These are phyloP conservation scores for Oophaga sylvatica DNA, from an alignment of 2,797 vertebrate species.

Conservation along the genomic window DNA sequence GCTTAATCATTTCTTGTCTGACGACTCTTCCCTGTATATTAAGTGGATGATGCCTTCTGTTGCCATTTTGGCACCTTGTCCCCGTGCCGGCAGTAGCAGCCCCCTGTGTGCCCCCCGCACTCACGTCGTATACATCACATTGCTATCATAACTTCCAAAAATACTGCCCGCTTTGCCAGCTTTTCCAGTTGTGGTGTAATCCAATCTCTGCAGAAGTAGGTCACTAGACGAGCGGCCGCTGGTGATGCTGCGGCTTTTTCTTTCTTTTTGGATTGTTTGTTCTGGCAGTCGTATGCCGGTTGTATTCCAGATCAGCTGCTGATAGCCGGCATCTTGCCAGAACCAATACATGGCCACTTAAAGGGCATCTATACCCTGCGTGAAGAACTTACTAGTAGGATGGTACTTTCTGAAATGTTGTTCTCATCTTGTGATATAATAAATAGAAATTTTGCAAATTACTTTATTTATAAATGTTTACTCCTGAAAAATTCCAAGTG, in stretches of 20 bases:
- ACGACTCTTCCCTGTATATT: not conserved
- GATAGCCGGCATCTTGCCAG: not conserved
- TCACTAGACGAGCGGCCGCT: not conserved
- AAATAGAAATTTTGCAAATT: too few species aligned
- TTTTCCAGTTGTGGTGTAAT: conserved; percentile 16
- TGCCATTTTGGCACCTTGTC: not conserved
- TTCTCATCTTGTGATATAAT: too few species aligned
- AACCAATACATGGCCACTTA: not conserved
- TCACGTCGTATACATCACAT: not conserved
- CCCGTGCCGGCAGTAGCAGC: not conserved
- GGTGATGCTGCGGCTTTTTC: not conserved
- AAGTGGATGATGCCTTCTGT: not conserved
- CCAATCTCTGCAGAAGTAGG: conserved; percentile 19
- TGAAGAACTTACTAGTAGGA: too few species aligned
- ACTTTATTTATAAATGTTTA: too few species aligned
- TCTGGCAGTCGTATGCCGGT: not conserved
- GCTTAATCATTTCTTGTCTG: conserved; percentile 2
- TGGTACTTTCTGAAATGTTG: too few species aligned
- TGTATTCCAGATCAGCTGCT: not conserved
- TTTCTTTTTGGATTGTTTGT: not conserved
- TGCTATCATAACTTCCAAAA: not conserved
- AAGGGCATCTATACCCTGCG: not conserved
- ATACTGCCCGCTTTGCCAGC: not conserved
- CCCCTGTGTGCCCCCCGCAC: not conserved
- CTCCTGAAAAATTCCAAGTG: too few species aligned